Conservation (phyloP, 2,797 vertebrate genomes). For the Sebastes trivittatus region DNA sequence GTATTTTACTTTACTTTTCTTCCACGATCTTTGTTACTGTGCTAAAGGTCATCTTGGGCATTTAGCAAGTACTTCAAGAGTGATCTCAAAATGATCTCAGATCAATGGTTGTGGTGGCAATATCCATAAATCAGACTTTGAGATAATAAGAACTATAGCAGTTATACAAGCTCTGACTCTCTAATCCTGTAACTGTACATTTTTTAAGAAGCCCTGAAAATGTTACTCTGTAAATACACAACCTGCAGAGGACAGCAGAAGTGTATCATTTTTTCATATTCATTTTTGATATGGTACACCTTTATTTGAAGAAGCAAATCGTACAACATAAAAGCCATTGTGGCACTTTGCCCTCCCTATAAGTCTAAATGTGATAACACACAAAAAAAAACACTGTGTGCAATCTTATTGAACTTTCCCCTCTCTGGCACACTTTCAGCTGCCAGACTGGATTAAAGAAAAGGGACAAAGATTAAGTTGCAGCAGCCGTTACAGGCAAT, state of each 20-base stretch:
- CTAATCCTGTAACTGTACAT: not conserved
- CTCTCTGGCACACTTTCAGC: constrained; percentile 33
- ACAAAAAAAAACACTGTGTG: constrained; percentile 9
- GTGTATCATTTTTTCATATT: not conserved
- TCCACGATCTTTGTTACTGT: not conserved
- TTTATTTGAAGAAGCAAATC: not conserved
- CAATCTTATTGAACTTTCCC: constrained; percentile 58
- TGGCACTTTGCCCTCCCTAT: constrained; percentile 8
- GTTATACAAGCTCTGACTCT: not conserved
- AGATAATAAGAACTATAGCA: not conserved
- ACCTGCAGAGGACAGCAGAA: not conserved
- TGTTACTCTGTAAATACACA: not conserved
- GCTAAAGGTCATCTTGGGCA: not conserved
- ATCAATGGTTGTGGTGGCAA: not conserved
- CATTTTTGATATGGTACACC: no score
- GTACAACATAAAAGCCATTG: not conserved
- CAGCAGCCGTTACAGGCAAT: not conserved
- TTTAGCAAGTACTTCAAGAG: not conserved
- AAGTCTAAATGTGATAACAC: constrained; percentile 20
- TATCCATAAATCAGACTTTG: not conserved
- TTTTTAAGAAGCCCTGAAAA: not conserved
- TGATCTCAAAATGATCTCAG: not conserved
- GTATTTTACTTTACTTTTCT: not conserved
- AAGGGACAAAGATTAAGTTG: not conserved
- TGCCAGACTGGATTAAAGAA: constrained; percentile 14